Percentiles rank a stretch among this genome's conserved stretches.
Conservation (phyloP, 2,113 vertebrate species). For the Cnemophilus loriae region DNA sequence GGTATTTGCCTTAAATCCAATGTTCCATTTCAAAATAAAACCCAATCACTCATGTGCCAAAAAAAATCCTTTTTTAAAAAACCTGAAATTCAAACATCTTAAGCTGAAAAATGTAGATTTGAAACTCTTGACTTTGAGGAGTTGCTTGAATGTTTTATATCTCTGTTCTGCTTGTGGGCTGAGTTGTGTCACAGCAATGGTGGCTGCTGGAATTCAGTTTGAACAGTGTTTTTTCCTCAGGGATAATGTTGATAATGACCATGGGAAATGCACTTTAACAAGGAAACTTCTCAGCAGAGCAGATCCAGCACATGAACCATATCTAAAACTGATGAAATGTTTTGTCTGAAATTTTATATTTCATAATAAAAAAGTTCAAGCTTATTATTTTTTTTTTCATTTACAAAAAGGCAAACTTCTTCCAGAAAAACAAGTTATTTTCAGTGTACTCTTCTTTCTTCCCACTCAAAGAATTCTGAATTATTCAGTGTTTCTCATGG, state of each 20-base stretch:
- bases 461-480: conserved; percentile 18
- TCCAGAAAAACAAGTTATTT: conserved; percentile 7
- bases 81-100: not conserved
- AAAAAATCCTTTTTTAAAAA: not conserved
- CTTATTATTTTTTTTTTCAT: not conserved
- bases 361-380: not conserved
- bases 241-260: not conserved
- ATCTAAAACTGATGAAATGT: not conserved
- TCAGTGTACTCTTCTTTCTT: not conserved
- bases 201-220: not conserved
- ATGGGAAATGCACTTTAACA: not conserved
- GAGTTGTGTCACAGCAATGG: not conserved
- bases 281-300: not conserved
- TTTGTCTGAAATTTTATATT: not conserved
- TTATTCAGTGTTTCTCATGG: conserved; percentile 21
- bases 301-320: not conserved
- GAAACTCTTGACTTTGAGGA: not conserved
- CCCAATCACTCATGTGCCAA: not conserved
- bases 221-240: not conserved
- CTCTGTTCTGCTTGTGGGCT: not conserved
- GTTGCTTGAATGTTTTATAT: not conserved
- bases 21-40: not conserved
- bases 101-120: not conserved
- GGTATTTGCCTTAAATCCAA: not conserved
- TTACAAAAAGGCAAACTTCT: not conserved